Conservation (phyloP, 2,888 invertebrate genomes). For the Panzeria rudis region DNA sequence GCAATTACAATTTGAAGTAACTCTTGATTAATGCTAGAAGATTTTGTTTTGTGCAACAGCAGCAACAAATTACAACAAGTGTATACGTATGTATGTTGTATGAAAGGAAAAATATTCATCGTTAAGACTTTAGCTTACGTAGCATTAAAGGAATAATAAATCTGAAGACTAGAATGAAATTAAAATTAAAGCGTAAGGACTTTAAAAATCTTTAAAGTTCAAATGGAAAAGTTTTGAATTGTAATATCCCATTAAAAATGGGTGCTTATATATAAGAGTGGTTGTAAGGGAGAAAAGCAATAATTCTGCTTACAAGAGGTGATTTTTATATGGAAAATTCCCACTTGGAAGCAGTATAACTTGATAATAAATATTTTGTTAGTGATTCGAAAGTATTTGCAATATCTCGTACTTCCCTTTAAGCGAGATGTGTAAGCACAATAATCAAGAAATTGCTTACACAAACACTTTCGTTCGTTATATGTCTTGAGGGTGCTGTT, state of each 20-base stretch:
- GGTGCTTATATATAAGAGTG: no score
- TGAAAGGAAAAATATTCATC: constrained; percentile 3
- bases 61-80: constrained; percentile 36
- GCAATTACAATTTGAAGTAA: constrained; percentile 64
- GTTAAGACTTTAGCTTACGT: constrained; percentile 26
- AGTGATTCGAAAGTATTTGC: no score
- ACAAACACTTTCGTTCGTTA: no score
- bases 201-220: background rate
- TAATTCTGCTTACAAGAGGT: no score
- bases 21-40: constrained; percentile 65
- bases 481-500: no score
- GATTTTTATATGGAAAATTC: no score
- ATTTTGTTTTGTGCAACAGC: constrained; percentile 45
- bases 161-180: background rate
- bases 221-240: background rate
- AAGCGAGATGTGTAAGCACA: no score
- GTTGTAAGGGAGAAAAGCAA: no score
- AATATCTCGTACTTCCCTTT: no score
- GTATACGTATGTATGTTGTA: background rate
- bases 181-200: background rate
- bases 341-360: no score
- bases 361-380: no score
- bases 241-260: background rate
- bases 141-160: constrained; percentile 31
- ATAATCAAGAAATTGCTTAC: no score